Conservation (phyloP, 2,797 vertebrate species). For the Melanotaenia pygmaea region DNA sequence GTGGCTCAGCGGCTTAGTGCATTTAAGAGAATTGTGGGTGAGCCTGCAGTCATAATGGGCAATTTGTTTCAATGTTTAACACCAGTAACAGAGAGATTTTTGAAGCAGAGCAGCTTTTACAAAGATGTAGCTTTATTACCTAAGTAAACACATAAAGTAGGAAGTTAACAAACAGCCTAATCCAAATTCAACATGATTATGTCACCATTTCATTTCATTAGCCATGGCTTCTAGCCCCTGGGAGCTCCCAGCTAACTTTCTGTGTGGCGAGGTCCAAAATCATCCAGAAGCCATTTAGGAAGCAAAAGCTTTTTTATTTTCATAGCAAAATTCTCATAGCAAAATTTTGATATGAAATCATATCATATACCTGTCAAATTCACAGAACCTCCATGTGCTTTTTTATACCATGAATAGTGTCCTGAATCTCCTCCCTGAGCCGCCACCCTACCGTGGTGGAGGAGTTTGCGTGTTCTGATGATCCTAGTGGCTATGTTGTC, state of each 20-base stretch:
- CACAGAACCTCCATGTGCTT: too few relatives aligned
- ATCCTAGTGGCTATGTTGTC: too few relatives aligned
- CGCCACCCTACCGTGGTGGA: too few relatives aligned
- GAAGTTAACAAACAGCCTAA: not conserved
- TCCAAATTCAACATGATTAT: not conserved
- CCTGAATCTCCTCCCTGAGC: too few relatives aligned
- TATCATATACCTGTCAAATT: too few relatives aligned
- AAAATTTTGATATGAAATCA: too few relatives aligned
- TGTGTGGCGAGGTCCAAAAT: not conserved
- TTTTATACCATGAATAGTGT: too few relatives aligned
- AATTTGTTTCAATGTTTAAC: not conserved
- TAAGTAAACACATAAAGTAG: not conserved
- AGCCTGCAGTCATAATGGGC: too few relatives aligned
- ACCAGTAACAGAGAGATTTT: not conserved
- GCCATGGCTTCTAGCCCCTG: not conserved
- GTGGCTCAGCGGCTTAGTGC: too few relatives aligned
- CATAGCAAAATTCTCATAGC: too few relatives aligned
- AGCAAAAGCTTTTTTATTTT: not conserved
- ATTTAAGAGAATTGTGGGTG: too few relatives aligned
- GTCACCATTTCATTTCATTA: not conserved
- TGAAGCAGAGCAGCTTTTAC: not conserved
- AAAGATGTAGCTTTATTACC: not conserved
- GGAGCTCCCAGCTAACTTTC: not conserved
- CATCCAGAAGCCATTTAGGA: not conserved
- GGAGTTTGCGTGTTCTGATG: too few relatives aligned